Conservation (phyloP, 2,113 vertebrate genomes). For the Nibea coibor region DNA sequence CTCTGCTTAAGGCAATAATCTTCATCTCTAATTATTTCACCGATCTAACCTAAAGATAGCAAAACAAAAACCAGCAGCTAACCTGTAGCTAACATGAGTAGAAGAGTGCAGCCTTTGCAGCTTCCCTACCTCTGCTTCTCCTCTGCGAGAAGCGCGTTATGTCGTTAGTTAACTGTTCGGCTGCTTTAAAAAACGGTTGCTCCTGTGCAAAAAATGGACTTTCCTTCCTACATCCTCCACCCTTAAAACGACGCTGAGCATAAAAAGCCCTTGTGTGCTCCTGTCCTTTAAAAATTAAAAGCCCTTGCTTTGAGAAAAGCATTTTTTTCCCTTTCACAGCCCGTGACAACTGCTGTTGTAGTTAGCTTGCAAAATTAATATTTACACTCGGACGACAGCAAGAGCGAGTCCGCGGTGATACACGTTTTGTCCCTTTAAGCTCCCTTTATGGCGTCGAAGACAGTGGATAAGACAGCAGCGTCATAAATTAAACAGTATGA, state of each 20-base stretch:
- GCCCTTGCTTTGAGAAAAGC: slow-evolving; percentile 76
- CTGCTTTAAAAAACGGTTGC: slow-evolving; percentile 70
- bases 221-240: slow-evolving; percentile 44
- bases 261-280: slow-evolving; percentile 83
- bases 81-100: slow-evolving; percentile 45
- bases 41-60: slow-evolving; percentile 53
- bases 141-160: slow-evolving; percentile 56
- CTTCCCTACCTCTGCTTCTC: slow-evolving; percentile 44
- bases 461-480: slow-evolving; percentile 63
- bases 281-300: slow-evolving; percentile 82
- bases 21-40: slow-evolving; percentile 51
- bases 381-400: slow-evolving; percentile 68
- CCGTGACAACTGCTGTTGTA: slow-evolving; percentile 70
- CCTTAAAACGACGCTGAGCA: slow-evolving; percentile 65
- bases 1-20: slow-evolving; percentile 67
- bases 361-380: slow-evolving; percentile 78
- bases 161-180: slow-evolving; percentile 57
- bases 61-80: slow-evolving; percentile 49
- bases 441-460: slow-evolving; percentile 66
- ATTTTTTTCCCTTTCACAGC: slow-evolving; percentile 58
- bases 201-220: slow-evolving; percentile 74
- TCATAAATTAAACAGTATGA: slow-evolving; percentile 73
- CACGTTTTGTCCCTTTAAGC: slow-evolving; percentile 69
- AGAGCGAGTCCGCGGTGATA: slow-evolving; percentile 36
- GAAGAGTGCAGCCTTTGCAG: slow-evolving; percentile 12